Conservation (phyloP, 1,140 invertebrate species). For the Temnothorax nylanderi region DNA sequence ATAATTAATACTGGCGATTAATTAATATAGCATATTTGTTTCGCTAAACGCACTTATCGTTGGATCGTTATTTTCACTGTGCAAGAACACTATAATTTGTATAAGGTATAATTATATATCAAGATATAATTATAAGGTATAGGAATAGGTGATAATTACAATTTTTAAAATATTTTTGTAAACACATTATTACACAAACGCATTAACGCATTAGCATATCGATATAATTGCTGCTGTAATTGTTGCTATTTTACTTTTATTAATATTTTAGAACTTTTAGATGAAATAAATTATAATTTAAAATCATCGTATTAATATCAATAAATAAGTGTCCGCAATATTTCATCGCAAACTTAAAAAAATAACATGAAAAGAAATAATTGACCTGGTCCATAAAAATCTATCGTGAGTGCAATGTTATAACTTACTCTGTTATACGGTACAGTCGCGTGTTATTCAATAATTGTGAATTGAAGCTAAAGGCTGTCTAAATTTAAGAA, state of each 20-base stretch:
- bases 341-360: background rate
- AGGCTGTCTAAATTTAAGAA: slow-evolving; percentile 45
- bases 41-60: background rate
- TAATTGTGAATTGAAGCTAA: background rate
- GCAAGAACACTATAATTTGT: background rate
- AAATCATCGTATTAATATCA: background rate
- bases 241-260: background rate
- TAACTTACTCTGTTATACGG: background rate
- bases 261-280: background rate
- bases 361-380: background rate
- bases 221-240: background rate
- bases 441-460: slow-evolving; percentile 23
- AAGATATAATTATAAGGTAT: background rate
- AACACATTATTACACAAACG: background rate
- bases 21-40: slow-evolving; percentile 17
- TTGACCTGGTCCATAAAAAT: background rate
- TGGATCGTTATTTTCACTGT: background rate
- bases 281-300: background rate
- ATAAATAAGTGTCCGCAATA: background rate
- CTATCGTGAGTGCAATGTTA: background rate
- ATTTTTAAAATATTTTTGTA: background rate
- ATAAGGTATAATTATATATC: background rate
- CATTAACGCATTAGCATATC: background rate
- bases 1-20: slow-evolving; percentile 9
- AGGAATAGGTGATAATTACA: background rate